Base-by-base conservation (phyloP, 2,888 invertebrate genomes). In the Willowsia nigromaculata region DNA sequence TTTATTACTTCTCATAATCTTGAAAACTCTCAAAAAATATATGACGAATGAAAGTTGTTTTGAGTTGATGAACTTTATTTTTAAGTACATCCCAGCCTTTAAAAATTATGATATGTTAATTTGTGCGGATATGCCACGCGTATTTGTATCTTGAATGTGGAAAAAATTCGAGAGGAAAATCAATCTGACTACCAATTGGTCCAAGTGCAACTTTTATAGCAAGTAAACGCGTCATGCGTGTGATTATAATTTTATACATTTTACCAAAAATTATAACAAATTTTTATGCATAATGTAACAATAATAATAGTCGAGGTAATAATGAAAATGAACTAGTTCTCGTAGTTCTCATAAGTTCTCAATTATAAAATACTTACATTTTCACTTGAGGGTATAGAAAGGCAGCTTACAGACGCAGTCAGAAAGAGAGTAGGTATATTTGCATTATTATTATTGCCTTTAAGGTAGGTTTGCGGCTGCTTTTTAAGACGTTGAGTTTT, bases 151-250 rank as follows among this genome's bases (percentile, higher is more conserved):
- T 27, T 53, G 18, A 30, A 6, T 18, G 1, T 56, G 22, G 71
- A 53, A 78, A 56, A 53, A 33, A 81, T 15, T 9, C n/a, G 68
- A 37, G 59, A 74, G 27, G 11, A 62, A 56, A 68, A 81, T 81
- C 62, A 43, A 81, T 81, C 27, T 62, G 62, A 5, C 43, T 81
- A 81, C 81, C 62, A 81, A 81, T 81, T 81, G 59, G 59, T n/a
- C 6, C 59, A 27, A 59, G 43, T 37, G 83, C 50, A 83, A 22
- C 78, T 6, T 30, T 56, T 53, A 78, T 37, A 15, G 15, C 22
- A 30, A 11, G 25, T 53, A 56, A 47, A 78, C 30, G 78, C 53
- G 53, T 78, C 50, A 78, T 53, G 78, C 56, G 27, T 74, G 27
- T 30, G 15, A 62, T 25, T 15, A 43, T 56, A 56, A 50, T 11